Percentiles rank a stretch among this genome's conserved stretches.
Evolutionary conservation across 37 sponge, comb jelly and placozoan species (phyloP).

Genomic region (Crambe crambe): DNA sequence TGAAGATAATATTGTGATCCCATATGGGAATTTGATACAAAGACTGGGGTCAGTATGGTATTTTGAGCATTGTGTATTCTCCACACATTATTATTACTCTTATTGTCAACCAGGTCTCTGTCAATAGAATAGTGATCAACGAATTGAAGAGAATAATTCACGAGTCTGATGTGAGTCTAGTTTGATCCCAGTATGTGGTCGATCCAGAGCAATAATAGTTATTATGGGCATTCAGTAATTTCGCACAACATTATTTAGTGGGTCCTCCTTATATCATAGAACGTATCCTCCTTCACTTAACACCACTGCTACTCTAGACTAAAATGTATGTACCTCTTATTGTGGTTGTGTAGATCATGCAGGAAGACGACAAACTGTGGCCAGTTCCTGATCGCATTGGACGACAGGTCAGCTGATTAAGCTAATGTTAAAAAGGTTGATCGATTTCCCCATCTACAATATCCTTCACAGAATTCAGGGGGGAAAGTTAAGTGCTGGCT

Average conservation of each 20-base stretch:
- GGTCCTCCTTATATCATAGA: background rate
- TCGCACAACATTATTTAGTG: background rate
- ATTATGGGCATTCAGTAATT: too few species aligned
- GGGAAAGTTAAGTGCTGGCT: too few species aligned
- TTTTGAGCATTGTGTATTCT: too few species aligned
- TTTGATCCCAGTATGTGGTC: too few species aligned
- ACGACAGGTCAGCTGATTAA: conserved; percentile 79
- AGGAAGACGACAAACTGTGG: conserved; percentile 98
- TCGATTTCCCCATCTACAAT: too few species aligned
- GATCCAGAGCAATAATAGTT: too few species aligned
- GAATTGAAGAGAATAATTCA: conserved; percentile 90
- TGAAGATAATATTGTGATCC: background rate
- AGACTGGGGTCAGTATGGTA: background rate
- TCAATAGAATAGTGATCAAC: conserved; percentile 72
- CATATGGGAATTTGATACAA: background rate
- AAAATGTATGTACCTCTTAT: background rate
- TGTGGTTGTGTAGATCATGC: conserved; percentile 63
- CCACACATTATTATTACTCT: too few species aligned
- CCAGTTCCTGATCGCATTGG: conserved; percentile 96
- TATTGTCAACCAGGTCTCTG: conserved; percentile 50
- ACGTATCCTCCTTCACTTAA: background rate
- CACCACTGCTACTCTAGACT: background rate
- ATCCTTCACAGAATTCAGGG: too few species aligned
- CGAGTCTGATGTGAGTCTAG: conserved; percentile 79
- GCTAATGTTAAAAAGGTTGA: too few species aligned